A percentile compares a stretch with the other conserved stretches of the same genome.
phyloP scores from a whole-genome alignment of 2,797 vertebrate genomes.

The Muscicapa comitata region DNA sequence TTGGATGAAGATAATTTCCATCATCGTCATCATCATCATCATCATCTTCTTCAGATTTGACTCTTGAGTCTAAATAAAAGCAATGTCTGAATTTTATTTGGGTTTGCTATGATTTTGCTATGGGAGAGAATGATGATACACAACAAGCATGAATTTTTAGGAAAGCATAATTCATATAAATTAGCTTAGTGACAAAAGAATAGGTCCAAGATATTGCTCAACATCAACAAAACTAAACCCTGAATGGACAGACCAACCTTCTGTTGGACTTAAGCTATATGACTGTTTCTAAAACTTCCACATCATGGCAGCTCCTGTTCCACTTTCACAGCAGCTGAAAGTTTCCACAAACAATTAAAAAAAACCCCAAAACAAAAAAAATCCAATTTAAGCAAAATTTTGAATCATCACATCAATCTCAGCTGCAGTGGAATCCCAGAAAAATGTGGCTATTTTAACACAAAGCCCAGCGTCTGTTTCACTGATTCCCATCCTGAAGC shows the following conservation, averaged over 20 bases:
- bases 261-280: not conserved
- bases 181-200: not conserved
- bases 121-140: not conserved
- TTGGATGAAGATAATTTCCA: constrained; percentile 92
- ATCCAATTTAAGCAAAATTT: not conserved
- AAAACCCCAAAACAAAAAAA: too few species aligned
- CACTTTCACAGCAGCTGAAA: not conserved
- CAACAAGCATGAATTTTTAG: not conserved
- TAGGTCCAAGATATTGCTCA: not conserved
- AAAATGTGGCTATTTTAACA: not conserved
- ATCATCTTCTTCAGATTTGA: constrained; percentile 58
- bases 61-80: constrained; percentile 49
- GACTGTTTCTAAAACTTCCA: not conserved
- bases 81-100: not conserved
- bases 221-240: not conserved
- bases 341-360: not conserved
- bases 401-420: not conserved
- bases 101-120: not conserved
- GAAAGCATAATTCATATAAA: not conserved
- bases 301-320: not conserved
- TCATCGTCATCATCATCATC: constrained; percentile 84
- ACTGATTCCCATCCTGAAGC: not conserved
- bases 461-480: not conserved
- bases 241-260: not conserved
- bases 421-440: not conserved